Conservation (phyloP, 1,140 invertebrate genomes). For the Colletes gigas region DNA sequence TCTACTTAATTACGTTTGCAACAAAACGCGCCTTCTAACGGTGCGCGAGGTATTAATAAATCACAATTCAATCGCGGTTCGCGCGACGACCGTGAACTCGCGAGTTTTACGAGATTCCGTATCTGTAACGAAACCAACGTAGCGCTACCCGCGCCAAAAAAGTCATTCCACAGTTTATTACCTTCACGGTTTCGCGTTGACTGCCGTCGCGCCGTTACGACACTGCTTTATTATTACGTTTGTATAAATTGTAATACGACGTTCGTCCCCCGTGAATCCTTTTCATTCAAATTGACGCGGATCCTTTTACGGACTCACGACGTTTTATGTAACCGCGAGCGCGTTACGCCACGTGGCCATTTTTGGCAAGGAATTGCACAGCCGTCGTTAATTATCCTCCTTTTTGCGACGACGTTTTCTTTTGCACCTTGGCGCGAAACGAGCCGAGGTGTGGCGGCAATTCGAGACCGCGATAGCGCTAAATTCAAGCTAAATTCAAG, state of each 20-base stretch:
- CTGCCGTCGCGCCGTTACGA: not conserved
- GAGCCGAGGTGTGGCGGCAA: constrained; percentile 32
- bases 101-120: constrained; percentile 1
- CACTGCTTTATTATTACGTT: constrained; percentile 18
- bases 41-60: not conserved
- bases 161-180: not conserved
- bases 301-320: constrained; percentile 27
- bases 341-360: constrained; percentile 43
- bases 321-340: constrained; percentile 46
- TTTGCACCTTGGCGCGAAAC: not conserved
- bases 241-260: not conserved
- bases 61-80: constrained; percentile 4
- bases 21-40: not conserved
- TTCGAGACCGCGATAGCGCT: not conserved
- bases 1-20: not conserved
- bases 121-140: not conserved
- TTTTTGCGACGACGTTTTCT: constrained; percentile 12
- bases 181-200: not conserved
- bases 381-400: constrained; percentile 48
- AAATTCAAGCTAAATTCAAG: constrained; percentile 1
- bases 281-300: constrained; percentile 41
- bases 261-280: not conserved
- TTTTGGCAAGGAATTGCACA: constrained; percentile 42
- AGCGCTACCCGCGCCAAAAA: not conserved
- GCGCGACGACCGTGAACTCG: constrained; percentile 18